Base-by-base conservation (phyloP, 2,888 invertebrate species). In the Tachina fera region DNA sequence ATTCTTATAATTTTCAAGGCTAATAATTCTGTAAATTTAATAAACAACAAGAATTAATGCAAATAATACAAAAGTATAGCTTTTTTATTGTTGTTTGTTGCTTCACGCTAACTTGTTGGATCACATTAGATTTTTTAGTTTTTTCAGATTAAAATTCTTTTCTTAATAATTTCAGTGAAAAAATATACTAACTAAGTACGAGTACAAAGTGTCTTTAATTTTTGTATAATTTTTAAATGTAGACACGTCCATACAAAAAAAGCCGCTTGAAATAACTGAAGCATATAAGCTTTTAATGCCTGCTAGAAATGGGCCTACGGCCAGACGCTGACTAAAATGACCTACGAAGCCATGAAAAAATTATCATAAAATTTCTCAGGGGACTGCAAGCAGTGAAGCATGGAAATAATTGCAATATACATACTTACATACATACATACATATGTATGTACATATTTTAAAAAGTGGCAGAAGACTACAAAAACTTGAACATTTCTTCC, bases 231-330 rank as follows among this genome's bases (percentile, higher is more conserved):
- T 53, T 19, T 11, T 22, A 11, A 6, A 13, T 31, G 31, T 31
- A 31, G 6, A 31, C 13, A 22, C 56, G 22, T 53, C 10, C 51
- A 51, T 16, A 16, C n/a, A 19, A 51, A 58, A 31, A 58, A 31
- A 31, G 31, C 19, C 22, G n/a, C n/a, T 58, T 71, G 53, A 56
- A 85, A 76, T 72, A 78, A 87, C 79, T 87, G 83, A 87, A 87
- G 85, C 87, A 77, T 76, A 85, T 87, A 85, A 87, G 75, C 83
- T 79, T 87, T 87, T 80, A 47, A 72, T 81, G 71, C 87, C 82
- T 83, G 43, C 49, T 53, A 51, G 63, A 74, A 63, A 67, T 67
- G 53, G 76, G 68, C 45, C 60, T 58, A 49, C 53, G 51, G 41
- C 16, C 49, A 45, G 56, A n/a, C 43, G 22, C 8, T 14, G 16